Percentiles rank a stretch among this genome's conserved stretches.
Conservation (phyloP, 2,113 vertebrate genomes). For the Clarias batrachus region DNA sequence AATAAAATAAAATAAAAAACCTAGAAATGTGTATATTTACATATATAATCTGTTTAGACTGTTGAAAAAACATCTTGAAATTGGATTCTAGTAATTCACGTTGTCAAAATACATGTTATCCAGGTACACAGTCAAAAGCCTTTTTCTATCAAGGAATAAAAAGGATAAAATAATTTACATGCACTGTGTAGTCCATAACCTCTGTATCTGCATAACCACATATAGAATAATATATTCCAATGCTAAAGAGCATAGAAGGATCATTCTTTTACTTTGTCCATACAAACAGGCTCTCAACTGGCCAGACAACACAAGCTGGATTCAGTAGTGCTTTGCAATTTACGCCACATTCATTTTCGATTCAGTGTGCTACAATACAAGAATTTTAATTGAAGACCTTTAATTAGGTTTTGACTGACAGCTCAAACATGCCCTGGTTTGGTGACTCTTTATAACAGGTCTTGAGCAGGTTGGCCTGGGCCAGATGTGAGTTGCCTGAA, state of each 20-base stretch:
- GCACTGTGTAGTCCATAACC: background rate
- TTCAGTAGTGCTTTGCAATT: background rate
- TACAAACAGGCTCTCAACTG: background rate
- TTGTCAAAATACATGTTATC: background rate
- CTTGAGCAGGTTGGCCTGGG: background rate
- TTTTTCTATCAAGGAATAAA: background rate
- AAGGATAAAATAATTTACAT: background rate
- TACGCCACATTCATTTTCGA: background rate
- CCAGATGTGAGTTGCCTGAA: background rate
- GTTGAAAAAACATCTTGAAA: background rate
- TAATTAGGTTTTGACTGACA: constrained; percentile 66
- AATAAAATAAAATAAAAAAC: background rate
- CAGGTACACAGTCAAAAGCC: background rate
- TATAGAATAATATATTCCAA: background rate
- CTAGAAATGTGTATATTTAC: background rate
- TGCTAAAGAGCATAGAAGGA: background rate
- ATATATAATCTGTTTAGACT: background rate
- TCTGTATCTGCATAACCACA: background rate
- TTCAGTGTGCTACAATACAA: background rate
- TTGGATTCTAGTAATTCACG: background rate
- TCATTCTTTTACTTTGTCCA: background rate
- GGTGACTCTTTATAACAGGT: background rate
- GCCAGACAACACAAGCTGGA: background rate
- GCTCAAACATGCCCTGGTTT: constrained; percentile 3
- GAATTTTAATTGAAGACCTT: background rate